Conservation (phyloP, 92 coral and sea anemone genomes). For the Scolanthus callimorphus region DNA sequence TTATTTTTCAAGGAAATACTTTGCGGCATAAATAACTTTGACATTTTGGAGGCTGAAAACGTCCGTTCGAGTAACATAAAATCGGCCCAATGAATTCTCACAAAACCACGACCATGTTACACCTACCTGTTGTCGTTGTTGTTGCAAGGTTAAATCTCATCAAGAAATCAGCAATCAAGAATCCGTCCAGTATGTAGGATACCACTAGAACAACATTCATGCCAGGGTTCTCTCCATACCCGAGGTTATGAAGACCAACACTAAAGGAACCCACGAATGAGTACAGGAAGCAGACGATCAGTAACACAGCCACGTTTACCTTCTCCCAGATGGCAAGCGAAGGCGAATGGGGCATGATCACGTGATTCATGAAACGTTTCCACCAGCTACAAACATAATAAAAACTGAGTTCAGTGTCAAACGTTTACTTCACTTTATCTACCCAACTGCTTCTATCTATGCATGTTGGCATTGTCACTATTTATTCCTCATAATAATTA, state of each 20-base stretch:
- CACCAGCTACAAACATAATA: conserved; percentile 4
- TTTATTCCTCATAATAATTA: no score
- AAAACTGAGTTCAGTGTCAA: no score
- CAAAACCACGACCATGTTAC: no score
- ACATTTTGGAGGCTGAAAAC: no score
- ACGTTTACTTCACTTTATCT: no score
- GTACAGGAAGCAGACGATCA: conserved; percentile 64
- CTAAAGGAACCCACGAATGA: conserved; percentile 71
- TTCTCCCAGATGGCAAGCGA: conserved; percentile 68
- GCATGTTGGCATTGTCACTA: no score
- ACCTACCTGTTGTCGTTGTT: conserved; percentile 40
- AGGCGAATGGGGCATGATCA: conserved; percentile 66
- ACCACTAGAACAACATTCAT: conserved; percentile 24
- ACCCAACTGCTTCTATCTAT: no score
- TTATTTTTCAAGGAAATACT: no score
- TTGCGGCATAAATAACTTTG: no score
- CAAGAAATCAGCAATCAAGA: conserved; percentile 59
- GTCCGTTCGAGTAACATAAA: no score
- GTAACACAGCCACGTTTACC: conserved; percentile 46
- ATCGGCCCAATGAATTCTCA: no score
- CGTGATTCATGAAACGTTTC: conserved; percentile 14
- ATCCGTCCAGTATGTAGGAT: conserved; percentile 59
- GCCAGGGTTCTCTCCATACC: conserved; percentile 54
- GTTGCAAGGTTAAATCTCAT: conserved; percentile 83
- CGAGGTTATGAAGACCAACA: conserved; percentile 59